These are phyloP conservation scores for Halyomorpha halys DNA, from an alignment of 1,140 invertebrate genomes.

Conservation along the genomic window DNA sequence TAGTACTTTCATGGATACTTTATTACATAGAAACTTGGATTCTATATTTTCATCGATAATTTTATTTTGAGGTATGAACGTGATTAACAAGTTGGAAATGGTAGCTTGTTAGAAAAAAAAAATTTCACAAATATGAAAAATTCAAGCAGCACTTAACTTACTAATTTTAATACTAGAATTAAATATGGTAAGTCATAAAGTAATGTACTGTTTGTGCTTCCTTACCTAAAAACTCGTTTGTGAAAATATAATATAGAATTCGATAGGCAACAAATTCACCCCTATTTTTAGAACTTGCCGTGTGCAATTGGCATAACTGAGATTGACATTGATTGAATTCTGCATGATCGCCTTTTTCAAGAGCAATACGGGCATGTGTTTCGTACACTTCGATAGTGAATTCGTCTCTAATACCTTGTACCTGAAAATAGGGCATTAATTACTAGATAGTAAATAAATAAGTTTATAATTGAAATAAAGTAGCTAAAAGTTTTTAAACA, in stretches of 20 bases:
- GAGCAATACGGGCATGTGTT: constrained; percentile 90
- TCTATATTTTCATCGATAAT: too few relatives aligned
- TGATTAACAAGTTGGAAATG: too few relatives aligned
- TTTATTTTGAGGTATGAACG: too few relatives aligned
- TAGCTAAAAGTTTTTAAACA: background rate
- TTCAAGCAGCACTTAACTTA: too few relatives aligned
- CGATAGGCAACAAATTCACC: constrained; percentile 91
- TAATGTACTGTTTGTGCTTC: constrained; percentile 4
- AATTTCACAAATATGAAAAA: too few relatives aligned
- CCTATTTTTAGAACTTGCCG: constrained; percentile 54
- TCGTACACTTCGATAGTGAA: constrained; percentile 97
- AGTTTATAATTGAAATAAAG: background rate
- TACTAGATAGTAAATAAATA: background rate
- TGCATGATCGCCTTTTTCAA: constrained; percentile 95
- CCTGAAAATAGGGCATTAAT: constrained; percentile 43
- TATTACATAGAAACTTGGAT: too few relatives aligned
- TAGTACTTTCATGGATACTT: too few relatives aligned
- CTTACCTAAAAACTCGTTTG: constrained; percentile 89
- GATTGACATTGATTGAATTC: constrained; percentile 99
- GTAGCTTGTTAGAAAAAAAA: too few relatives aligned
- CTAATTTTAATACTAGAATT: too few relatives aligned
- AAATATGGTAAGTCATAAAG: too few relatives aligned
- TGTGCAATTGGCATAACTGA: constrained; percentile 82
- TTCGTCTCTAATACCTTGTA: constrained; percentile 86
- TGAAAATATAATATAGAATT: constrained; percentile 95